phyloP scores from a whole-genome alignment of 1,140 invertebrate genomes.

The Drosophila kepulauana region DNA sequence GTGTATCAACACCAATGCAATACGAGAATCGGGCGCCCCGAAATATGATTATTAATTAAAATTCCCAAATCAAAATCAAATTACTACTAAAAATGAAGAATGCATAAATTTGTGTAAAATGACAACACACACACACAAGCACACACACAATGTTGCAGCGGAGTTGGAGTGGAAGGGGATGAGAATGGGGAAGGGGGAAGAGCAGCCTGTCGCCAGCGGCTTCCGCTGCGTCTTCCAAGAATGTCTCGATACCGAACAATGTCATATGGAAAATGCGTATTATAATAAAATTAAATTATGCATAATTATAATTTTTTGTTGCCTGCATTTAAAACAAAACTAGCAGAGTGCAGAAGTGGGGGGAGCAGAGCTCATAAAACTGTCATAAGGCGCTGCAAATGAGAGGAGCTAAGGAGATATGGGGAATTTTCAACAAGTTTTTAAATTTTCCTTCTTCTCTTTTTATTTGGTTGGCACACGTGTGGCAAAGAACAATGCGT shows the following conservation, averaged over 20 bases:
- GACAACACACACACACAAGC: conserved; percentile 34
- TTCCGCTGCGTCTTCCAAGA: conserved; percentile 71
- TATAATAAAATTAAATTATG: conserved; percentile 73
- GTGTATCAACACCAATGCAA: conserved; percentile 69
- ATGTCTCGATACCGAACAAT: conserved; percentile 49
- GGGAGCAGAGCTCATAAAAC: conserved; percentile 60
- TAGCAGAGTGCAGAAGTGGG: conserved; percentile 23
- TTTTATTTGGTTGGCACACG: conserved; percentile 27
- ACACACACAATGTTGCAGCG: conserved; percentile 5
- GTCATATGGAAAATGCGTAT: conserved; percentile 69
- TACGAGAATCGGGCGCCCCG: conserved; percentile 12
- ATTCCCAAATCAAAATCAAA: conserved; percentile 79
- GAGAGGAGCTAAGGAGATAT: conserved; percentile 45
- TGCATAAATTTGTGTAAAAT: conserved; percentile 63
- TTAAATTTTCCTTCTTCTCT: conserved; percentile 16
- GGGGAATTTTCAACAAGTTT: conserved; percentile 42
- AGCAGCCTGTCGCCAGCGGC: conserved; percentile 62
- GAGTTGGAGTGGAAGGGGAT: not conserved
- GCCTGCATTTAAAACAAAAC: conserved; percentile 61
- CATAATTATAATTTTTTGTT: conserved; percentile 70
- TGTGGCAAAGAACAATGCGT: conserved; percentile 33
- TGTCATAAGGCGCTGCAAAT: conserved; percentile 72
- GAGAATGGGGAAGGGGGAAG: conserved; percentile 24
- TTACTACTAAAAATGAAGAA: conserved; percentile 70
- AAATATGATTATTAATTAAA: conserved; percentile 77